Base-by-base conservation (phyloP, 2,113 vertebrate genomes). In the Lepus americanus region DNA sequence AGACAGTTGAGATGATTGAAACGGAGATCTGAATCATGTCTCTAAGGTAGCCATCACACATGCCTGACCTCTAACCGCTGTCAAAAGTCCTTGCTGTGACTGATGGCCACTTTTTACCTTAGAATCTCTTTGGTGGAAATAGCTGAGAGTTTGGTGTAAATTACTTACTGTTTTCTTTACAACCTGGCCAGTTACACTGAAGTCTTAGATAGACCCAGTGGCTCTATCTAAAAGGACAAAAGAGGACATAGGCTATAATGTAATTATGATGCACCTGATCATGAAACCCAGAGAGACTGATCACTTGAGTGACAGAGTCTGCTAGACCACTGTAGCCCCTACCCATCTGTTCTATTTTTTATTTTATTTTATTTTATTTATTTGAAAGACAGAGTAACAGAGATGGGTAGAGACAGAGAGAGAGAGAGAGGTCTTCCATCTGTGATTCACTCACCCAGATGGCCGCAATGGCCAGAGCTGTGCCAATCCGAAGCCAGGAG, bases 111-210 rank as follows among this genome's bases (percentile, higher is more conserved):
- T 70, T 70, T 79, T 93, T 6, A 87, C 3, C 49, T 87, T 64
- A 84, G 61, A 53, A 79, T 89, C 61, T 72, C n/a, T 89, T 91
- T 70, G 44, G 23, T 91, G 22, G 55, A 94, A 94, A 89, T 83
- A 27, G 20, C 31, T 90, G 82, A 73, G 17, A 86, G 25, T 59
- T 92, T 80, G 55, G 64, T 92, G 53, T 66, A 6, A 67, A 8
- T 82, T 86, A n/a, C 67, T 81, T 36, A 4, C 64, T 74, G 11
- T 20, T 25, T 77, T 78, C 66, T 82, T 83, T 94, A 67, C 12
- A 63, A 29, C 49, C 55, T 61, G 78, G 31, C 17, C 79, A 77
- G 31, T 67, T 79, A 2, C 11, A 1, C 22, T 39, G 17, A 78
- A 55, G 44, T 67, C 51, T 81, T 70, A 49, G 1, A 61, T 44